Base-by-base conservation (phyloP, 64 coral and sea anemone genomes). In the Actinia equina region DNA sequence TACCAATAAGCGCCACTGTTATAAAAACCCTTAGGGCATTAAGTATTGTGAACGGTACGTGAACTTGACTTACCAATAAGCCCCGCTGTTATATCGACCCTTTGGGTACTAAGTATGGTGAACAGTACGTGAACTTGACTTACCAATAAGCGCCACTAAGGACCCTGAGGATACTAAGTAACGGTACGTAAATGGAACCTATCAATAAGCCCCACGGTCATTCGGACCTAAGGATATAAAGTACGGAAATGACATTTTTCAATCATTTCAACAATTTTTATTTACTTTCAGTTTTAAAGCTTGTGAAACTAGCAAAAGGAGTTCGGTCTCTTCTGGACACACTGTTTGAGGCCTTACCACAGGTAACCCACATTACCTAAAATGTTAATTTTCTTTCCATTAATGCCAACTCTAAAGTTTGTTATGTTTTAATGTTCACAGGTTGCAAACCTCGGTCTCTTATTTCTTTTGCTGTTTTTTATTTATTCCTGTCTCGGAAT, bases 401-500 rank as follows among this genome's bases (percentile, higher is more conserved):
- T 23, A 65, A 65, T 65, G 15, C 15, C n/a, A 20, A n/a, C 62
- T 7, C 4, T 10, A 52, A 52, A 5, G 18, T 37, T 22, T 41
- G 16, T 81, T 0, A 20, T 86, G 43, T 71, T 57, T 81, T 89
- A 23, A 14, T 87, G 25, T 69, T 69, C 7, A 27, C 67, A 99
- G 97, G 97, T 99, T 78, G 97, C 90, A 12, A 99, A 99, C 60
- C 97, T 99, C 83, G 97, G 97, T 14, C 77, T 99, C 23, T 22
- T 99, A 59, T 93, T 99, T 67, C 80, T 95, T 0, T 81, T 99
- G 77, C 65, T 99, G 10, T 99, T 99, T 77, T 99, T 99, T 77
- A 99, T 99, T 15, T 99, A 95, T 43, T 95, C 97, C 23, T 95
- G 93, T 85, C 89, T 99, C 79, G 97, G 97, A 2, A 99, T 99